phyloP scores from a whole-genome alignment of 2,113 vertebrate genomes.

The Oreamnos americanus region DNA sequence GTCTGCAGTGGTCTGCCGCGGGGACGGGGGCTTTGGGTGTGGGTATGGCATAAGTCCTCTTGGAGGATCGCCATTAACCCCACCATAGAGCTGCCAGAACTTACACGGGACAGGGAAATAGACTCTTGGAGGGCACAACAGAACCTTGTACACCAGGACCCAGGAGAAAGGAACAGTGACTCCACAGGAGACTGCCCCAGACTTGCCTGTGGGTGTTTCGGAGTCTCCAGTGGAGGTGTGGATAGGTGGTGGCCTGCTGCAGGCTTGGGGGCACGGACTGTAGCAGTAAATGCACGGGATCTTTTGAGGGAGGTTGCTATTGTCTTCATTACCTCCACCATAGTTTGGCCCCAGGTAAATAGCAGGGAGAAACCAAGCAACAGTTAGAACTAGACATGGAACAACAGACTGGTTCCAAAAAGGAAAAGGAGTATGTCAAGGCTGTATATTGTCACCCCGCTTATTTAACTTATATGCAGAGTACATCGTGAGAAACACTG shows the following conservation, averaged over 20 bases:
- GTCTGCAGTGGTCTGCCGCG: fast-evolving
- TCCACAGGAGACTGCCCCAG: background rate
- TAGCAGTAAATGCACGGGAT: background rate
- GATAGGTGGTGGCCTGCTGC: background rate
- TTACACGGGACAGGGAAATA: background rate
- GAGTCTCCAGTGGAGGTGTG: background rate
- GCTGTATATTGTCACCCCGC: too few species aligned
- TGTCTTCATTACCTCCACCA: background rate
- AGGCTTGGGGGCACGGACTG: background rate
- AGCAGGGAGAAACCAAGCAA: background rate
- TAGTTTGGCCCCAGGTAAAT: background rate
- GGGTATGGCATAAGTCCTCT: background rate
- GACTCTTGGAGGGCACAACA: background rate
- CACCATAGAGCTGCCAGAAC: background rate
- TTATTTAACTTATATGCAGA: too few species aligned
- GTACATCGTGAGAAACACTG: too few species aligned
- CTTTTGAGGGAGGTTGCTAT: background rate
- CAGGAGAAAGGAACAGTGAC: background rate
- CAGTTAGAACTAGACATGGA: too few species aligned
- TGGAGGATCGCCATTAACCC: background rate
- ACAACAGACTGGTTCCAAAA: too few species aligned
- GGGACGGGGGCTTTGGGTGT: background rate
- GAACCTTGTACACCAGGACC: background rate
- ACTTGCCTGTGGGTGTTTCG: background rate
- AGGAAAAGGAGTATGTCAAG: too few species aligned